phyloP scores from a whole-genome alignment of 2,113 vertebrate genomes.

The Notothenia rossii region DNA sequence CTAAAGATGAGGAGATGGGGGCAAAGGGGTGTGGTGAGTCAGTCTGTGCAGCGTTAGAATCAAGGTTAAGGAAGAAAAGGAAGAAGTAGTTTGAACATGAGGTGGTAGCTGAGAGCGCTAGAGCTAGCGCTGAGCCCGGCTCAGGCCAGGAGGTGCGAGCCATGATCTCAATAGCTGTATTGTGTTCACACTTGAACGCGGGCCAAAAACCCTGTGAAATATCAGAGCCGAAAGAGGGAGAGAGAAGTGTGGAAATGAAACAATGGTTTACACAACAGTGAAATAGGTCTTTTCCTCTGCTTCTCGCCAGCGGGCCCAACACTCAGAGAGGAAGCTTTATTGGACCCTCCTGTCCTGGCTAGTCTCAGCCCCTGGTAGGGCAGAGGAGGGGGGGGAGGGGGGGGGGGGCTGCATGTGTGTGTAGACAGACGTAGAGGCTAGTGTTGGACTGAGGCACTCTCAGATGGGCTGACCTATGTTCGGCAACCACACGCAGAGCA shows the following conservation, averaged over 20 bases:
- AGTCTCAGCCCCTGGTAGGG: slow-evolving; percentile 60
- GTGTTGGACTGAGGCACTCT: slow-evolving; percentile 21
- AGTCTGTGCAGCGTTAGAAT: slow-evolving; percentile 38
- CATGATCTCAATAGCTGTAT: slow-evolving; percentile 83
- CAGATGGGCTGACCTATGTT: slow-evolving; percentile 15
- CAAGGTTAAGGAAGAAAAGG: slow-evolving; percentile 32
- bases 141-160: slow-evolving; percentile 72
- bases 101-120: slow-evolving; percentile 64
- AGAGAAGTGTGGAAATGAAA: slow-evolving; percentile 82
- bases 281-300: slow-evolving; percentile 79
- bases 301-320: slow-evolving; percentile 67
- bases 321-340: slow-evolving; percentile 66
- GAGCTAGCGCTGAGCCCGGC: slow-evolving; percentile 45
- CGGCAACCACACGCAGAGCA: slow-evolving; percentile 50
- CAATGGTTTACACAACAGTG: slow-evolving; percentile 84
- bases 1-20: slow-evolving; percentile 56
- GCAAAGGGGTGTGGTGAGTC: background rate
- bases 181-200: slow-evolving; percentile 82
- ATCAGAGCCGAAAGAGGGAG: slow-evolving; percentile 72
- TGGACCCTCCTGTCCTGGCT: slow-evolving; percentile 70
- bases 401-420: slow-evolving; percentile 23
- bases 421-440: slow-evolving; percentile 14
- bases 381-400: slow-evolving; percentile 37
- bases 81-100: slow-evolving; percentile 39
- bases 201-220: slow-evolving; percentile 81